These are phyloP conservation scores for Ostrea edulis DNA, from an alignment of 1,140 invertebrate species.

Conservation along the genomic window DNA sequence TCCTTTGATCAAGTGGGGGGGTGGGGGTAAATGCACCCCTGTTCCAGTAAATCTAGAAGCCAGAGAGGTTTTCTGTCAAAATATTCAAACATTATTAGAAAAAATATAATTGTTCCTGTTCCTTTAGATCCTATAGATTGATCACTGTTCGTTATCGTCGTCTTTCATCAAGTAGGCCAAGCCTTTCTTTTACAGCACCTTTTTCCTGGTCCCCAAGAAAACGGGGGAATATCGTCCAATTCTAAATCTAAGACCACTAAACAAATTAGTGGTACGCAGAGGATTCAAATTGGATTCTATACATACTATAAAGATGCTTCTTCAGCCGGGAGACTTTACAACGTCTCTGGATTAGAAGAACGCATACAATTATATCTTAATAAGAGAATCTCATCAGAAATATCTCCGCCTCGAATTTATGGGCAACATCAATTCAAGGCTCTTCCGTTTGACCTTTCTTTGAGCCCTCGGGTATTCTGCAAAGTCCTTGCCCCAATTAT, in stretches of 20 bases:
- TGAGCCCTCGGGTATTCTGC: constrained; percentile 21
- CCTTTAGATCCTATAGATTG: no score
- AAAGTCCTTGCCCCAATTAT: constrained; percentile 2
- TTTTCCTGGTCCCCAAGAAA: constrained; percentile 49
- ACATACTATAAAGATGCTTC: neutral
- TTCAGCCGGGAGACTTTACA: constrained; percentile 29
- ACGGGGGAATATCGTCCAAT: constrained; percentile 35
- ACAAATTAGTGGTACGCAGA: constrained; percentile 33
- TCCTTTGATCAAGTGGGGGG: neutral
- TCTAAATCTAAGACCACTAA: constrained; percentile 47
- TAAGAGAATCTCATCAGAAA: constrained; percentile 28
- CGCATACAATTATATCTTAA: constrained; percentile 49
- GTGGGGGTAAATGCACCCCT: neutral
- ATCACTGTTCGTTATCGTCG: no score
- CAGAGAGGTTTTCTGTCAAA: no score
- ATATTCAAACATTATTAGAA: no score
- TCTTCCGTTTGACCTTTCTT: neutral
- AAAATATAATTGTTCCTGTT: neutral
- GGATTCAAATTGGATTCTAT: constrained; percentile 51
- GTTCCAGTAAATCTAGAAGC: neutral
- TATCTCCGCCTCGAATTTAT: constrained; percentile 43
- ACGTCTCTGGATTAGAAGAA: constrained; percentile 46
- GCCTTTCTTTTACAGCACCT: constrained; percentile 35
- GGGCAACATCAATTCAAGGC: constrained; percentile 4
- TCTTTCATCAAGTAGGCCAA: neutral